phyloP scores from a whole-genome alignment of 2,888 invertebrate genomes.

The Idaea biselata region DNA sequence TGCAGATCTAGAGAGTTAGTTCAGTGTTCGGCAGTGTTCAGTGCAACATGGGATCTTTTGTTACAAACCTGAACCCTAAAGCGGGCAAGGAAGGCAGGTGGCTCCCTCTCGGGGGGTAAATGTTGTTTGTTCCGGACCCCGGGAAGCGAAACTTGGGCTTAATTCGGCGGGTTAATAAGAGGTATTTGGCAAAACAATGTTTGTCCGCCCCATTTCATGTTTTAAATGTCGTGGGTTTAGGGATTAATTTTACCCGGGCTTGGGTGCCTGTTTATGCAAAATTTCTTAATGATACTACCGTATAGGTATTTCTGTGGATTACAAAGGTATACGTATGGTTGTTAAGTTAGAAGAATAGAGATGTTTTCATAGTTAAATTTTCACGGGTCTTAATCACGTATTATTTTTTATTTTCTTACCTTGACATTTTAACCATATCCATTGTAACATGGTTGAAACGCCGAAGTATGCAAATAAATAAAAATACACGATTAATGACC shows the following conservation, averaged over 20 bases:
- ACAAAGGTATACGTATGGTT: neutral
- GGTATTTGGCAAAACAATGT: slow-evolving; percentile 33
- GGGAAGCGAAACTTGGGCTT: slow-evolving; percentile 47
- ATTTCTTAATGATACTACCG: slow-evolving; percentile 21
- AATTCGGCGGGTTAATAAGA: slow-evolving; percentile 49
- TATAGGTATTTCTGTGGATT: slow-evolving; percentile 1
- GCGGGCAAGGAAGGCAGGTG: slow-evolving; percentile 39
- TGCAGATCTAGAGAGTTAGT: slow-evolving; percentile 49
- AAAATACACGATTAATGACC: too few species aligned
- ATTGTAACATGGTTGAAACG: too few species aligned
- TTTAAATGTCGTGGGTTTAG: slow-evolving; percentile 27
- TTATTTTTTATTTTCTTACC: too few species aligned
- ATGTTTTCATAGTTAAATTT: too few species aligned
- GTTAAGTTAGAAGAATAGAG: neutral
- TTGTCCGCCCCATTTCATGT: slow-evolving; percentile 22
- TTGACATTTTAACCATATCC: too few species aligned
- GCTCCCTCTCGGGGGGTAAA: slow-evolving; percentile 33
- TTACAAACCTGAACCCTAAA: slow-evolving; percentile 44
- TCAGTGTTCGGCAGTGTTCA: slow-evolving; percentile 32
- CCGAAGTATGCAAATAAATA: too few species aligned
- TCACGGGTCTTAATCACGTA: too few species aligned
- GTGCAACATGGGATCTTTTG: slow-evolving; percentile 50
- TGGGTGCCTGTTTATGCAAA: slow-evolving; percentile 22
- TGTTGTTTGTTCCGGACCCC: slow-evolving; percentile 47
- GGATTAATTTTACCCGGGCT: slow-evolving; percentile 27